Base-by-base conservation (phyloP, 1,140 invertebrate genomes). In the Andricus grossulariae region DNA sequence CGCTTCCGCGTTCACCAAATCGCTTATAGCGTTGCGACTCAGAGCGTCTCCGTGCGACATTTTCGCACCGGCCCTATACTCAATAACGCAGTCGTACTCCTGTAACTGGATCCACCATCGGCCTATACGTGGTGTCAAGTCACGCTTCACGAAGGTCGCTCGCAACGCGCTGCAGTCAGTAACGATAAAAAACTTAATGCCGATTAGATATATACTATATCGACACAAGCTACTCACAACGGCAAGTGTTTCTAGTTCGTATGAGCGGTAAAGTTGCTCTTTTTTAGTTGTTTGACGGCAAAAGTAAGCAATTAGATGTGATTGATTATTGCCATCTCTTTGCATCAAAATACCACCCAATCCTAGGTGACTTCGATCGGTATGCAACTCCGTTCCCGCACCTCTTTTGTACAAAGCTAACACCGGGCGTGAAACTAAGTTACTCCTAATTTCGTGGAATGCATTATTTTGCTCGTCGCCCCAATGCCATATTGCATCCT, bases 331-430 rank as follows among this genome's bases (percentile, higher is more conserved):
- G 3, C 4, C 25, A 5, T 32, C 25, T 32, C 25, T 32, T 32
- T 79, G 90, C 87, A 80, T 86, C 83, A 18, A 85, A 83, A 76
- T 88, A 11, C 75, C 80, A 0, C 39, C 82, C 1, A 84, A 16
- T 2, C 80, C 82, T 3, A 80, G 39, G 0, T 75, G 72, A 72
- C 82, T 84, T 0, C 86, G 88, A 74, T 91, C 89, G 0, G 83
- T 86, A 71, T 83, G 77, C 4, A 80, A 19, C 25, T 32, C 25
- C 32, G 79, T 82, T 4, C 54, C 57, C 12, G 73, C 57, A 2
- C 21, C 39, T 12, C 50, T 66, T 45, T 85, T 74, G 77, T 73
- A 72, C 39, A 71, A 72, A 49, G 71, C 76, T 49, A 88, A 66
- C n/a, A 87, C 83, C n/a, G 84, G 84, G 39, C 57, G 15, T 49